Conservation (phyloP, 1,140 invertebrate genomes). For the Brachionus sp. region DNA sequence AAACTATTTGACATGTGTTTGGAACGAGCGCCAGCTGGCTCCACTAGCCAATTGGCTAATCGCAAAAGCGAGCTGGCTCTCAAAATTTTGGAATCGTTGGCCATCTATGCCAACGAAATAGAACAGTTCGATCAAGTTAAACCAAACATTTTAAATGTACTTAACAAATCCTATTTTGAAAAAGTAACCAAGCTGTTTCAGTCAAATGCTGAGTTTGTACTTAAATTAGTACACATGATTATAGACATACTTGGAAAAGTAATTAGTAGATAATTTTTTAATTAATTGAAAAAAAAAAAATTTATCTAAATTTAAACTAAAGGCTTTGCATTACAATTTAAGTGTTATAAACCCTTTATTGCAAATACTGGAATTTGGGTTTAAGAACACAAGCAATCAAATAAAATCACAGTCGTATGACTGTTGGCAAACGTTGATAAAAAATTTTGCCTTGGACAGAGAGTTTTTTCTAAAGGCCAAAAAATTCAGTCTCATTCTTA, state of each 20-base stretch:
- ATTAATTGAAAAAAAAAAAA: neutral
- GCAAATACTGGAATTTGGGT: constrained; percentile 31
- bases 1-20: neutral
- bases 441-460: neutral
- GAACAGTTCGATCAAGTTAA: neutral
- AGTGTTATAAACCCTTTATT: constrained; percentile 11
- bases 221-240: neutral
- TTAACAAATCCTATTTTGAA: constrained; percentile 5
- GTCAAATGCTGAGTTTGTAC: neutral
- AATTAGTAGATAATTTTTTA: neutral
- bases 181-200: neutral
- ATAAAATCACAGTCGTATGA: neutral
- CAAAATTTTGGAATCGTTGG: constrained; percentile 12
- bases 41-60: neutral
- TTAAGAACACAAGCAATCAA: neutral
- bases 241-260: constrained; percentile 24
- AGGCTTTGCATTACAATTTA: constrained; percentile 36
- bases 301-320: neutral
- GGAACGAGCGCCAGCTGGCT: neutral
- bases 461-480: constrained; percentile 39
- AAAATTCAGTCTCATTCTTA: constrained; percentile 35
- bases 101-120: neutral
- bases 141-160: neutral
- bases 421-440: constrained; percentile 9
- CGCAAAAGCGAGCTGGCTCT: constrained; percentile 5